These are phyloP conservation scores for Eurypyga helias DNA, from an alignment of 2,113 vertebrate genomes.

Conservation along the genomic window DNA sequence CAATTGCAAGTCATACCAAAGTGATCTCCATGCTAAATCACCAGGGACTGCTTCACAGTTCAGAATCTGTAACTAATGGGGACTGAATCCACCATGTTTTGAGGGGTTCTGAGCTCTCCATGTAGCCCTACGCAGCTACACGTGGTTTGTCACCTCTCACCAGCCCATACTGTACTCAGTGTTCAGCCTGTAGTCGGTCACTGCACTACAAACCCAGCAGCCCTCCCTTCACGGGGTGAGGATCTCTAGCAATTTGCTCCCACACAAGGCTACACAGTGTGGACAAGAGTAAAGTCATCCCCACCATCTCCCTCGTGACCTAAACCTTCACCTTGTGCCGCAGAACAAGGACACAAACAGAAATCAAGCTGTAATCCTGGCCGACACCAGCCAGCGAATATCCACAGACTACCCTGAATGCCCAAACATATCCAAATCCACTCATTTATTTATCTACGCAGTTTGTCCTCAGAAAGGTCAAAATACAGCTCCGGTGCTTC, in stretches of 20 bases:
- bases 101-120: neutral
- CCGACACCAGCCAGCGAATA: neutral
- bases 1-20: neutral
- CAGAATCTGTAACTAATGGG: neutral
- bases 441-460: neutral
- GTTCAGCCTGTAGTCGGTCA: rapidly evolving
- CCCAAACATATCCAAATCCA: neutral
- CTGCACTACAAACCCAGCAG: neutral
- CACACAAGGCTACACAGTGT: rapidly evolving
- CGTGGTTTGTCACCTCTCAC: neutral
- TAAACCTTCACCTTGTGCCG: neutral
- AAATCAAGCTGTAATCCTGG: neutral
- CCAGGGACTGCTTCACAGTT: neutral
- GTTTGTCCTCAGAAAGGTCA: neutral
- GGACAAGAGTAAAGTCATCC: neutral
- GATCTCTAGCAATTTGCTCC: neutral
- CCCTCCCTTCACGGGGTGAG: neutral
- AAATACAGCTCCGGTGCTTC: neutral
- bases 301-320: neutral
- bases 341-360: no score
- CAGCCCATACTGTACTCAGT: neutral
- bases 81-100: neutral
- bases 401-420: neutral
- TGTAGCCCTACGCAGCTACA: neutral
- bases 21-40: neutral